A percentile compares a stretch with the other conserved stretches of the same genome.
phyloP scores from a whole-genome alignment of 1,140 invertebrate species.

The Drosophila parvula region DNA sequence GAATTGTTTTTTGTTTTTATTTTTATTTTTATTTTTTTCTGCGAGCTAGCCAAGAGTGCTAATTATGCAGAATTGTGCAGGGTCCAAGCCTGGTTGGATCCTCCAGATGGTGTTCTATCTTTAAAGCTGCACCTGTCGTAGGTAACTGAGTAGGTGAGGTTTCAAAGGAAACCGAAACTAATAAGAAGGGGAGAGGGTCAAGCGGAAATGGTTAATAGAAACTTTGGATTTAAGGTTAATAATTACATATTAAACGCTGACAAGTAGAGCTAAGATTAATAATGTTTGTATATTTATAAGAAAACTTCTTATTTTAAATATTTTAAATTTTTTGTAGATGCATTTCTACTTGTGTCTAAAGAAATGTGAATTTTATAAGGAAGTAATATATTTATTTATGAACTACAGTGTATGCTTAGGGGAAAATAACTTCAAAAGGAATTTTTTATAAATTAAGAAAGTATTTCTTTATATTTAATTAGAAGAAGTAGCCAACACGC shows the following conservation, averaged over 20 bases:
- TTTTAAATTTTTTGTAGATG: too few relatives aligned
- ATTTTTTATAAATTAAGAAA: too few relatives aligned
- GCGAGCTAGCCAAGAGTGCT: constrained; percentile 25
- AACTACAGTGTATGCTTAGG: too few relatives aligned
- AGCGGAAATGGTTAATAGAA: background rate
- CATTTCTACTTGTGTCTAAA: too few relatives aligned
- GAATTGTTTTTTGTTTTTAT: constrained; percentile 29
- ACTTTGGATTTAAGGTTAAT: too few relatives aligned
- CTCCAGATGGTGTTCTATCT: constrained; percentile 26
- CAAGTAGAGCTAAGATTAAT: background rate
- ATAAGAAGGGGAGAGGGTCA: too few relatives aligned
- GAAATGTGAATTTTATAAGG: too few relatives aligned
- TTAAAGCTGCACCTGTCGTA: constrained; percentile 12
- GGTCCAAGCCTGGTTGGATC: background rate
- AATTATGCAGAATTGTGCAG: constrained; percentile 31
- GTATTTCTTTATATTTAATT: background rate
- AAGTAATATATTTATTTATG: background rate
- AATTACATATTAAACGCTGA: too few relatives aligned
- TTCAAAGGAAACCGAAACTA: background rate
- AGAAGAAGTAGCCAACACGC: background rate
- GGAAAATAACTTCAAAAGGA: background rate
- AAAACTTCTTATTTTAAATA: background rate
- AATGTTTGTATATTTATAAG: background rate
- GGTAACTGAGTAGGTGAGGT: background rate
- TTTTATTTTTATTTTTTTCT: background rate